phyloP scores from a whole-genome alignment of 1,140 invertebrate species.

The Eufriesea mexicana region DNA sequence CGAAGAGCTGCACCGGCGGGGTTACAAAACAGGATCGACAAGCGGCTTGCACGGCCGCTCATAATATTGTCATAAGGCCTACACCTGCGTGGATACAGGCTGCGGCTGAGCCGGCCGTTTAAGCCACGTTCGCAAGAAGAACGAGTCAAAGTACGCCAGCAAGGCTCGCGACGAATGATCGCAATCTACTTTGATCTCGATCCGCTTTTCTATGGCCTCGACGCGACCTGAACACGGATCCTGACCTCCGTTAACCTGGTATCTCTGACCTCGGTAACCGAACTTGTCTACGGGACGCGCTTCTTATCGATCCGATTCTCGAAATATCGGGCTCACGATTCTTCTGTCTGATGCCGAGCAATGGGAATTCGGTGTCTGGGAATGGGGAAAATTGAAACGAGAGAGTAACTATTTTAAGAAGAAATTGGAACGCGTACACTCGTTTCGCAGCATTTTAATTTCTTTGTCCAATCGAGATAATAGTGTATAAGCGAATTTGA shows the following conservation, averaged over 20 bases:
- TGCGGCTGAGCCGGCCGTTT: constrained; percentile 16
- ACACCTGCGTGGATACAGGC: constrained; percentile 59
- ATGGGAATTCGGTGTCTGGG: neutral
- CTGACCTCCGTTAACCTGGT: constrained; percentile 73
- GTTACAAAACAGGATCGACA: constrained; percentile 68
- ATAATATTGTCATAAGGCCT: constrained; percentile 75
- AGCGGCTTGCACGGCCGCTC: constrained; percentile 64
- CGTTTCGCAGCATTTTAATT: no score
- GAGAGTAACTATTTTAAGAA: no score
- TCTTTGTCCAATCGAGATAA: no score
- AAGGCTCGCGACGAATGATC: constrained; percentile 38
- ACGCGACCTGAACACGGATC: constrained; percentile 66
- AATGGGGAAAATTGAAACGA: neutral
- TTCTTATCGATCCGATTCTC: constrained; percentile 13
- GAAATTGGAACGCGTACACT: no score
- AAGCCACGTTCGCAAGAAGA: constrained; percentile 41
- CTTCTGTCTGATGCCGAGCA: neutral
- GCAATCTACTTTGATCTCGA: constrained; percentile 70
- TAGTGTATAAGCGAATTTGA: no score
- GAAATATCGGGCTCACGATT: neutral
- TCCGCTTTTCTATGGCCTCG: constrained; percentile 57
- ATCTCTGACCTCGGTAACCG: constrained; percentile 53
- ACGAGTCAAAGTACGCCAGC: constrained; percentile 45
- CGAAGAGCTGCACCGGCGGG: constrained; percentile 40
- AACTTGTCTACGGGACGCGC: constrained; percentile 33